Evolutionary conservation across 2,797 vertebrate species (phyloP).

Genomic region (Clarias platycephalus): DNA sequence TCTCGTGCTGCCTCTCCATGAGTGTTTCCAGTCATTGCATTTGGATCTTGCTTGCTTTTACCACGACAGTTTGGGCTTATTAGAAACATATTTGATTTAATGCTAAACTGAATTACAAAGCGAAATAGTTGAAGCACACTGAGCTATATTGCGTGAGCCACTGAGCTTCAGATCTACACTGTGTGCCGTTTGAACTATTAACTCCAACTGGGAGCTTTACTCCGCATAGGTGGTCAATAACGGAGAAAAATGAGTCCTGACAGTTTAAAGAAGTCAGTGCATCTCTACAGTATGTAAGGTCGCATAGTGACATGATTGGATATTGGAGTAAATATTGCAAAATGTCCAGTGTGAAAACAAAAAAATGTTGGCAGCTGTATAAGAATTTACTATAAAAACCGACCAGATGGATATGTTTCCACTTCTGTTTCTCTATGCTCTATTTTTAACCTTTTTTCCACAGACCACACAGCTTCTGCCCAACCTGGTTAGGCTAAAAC

Average conservation of each 20-base stretch:
- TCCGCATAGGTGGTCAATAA: slow-evolving; percentile 34
- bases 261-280: slow-evolving; percentile 34
- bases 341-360: slow-evolving; percentile 13
- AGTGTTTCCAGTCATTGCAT: slow-evolving; percentile 44
- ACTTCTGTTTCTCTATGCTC: slow-evolving; percentile 13
- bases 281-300: slow-evolving; percentile 6
- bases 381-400: slow-evolving; percentile 32
- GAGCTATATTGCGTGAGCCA: slow-evolving; percentile 50
- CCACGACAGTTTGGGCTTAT: slow-evolving; percentile 58
- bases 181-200: slow-evolving; percentile 57
- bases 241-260: slow-evolving; percentile 20
- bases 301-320: slow-evolving; percentile 20
- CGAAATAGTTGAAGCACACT: slow-evolving; percentile 49
- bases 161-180: slow-evolving; percentile 53
- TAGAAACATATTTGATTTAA: slow-evolving; percentile 63
- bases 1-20: slow-evolving; percentile 45
- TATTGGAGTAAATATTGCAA: slow-evolving; percentile 1
- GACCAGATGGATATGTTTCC: neutral
- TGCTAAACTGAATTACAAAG: slow-evolving; percentile 58
- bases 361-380: slow-evolving; percentile 33
- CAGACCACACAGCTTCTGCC: slow-evolving; percentile 17
- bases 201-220: slow-evolving; percentile 20
- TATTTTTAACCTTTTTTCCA: slow-evolving; percentile 1
- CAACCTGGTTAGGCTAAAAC: slow-evolving; percentile 20
- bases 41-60: slow-evolving; percentile 38